phyloP scores from a whole-genome alignment of 2,797 vertebrate species.

The Argya squamiceps region DNA sequence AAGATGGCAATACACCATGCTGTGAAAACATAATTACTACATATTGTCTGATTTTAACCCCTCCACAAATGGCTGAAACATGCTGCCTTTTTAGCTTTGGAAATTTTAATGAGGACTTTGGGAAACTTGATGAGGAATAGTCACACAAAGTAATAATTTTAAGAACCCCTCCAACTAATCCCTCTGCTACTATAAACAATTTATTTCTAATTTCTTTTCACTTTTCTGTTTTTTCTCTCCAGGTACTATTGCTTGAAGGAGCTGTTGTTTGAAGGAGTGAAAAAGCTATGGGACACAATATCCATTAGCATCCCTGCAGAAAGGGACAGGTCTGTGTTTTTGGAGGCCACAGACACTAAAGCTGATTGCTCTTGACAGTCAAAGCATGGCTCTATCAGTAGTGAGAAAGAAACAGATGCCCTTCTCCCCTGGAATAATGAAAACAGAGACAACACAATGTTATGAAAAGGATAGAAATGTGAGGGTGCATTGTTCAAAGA shows the following conservation, averaged over 20 bases:
- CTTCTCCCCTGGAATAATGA: not conserved
- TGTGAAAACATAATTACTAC: not conserved
- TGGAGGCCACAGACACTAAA: not conserved
- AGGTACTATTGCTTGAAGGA: not conserved
- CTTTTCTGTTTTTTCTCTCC: not conserved
- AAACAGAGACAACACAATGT: not conserved
- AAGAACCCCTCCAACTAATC: not conserved
- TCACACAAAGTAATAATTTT: not conserved
- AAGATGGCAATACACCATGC: slow-evolving; percentile 52
- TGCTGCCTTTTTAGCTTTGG: not conserved
- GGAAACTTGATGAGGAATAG: not conserved
- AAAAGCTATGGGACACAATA: not conserved
- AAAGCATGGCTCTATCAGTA: not conserved
- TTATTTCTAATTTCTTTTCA: not conserved
- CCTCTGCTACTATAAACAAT: not conserved
- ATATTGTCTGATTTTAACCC: not conserved
- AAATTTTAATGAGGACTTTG: not conserved
- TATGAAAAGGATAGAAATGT: not conserved
- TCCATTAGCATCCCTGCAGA: not conserved
- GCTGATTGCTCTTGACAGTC: not conserved
- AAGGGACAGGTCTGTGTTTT: not conserved
- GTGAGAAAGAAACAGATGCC: not conserved
- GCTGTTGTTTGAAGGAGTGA: not conserved
- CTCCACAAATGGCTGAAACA: not conserved
- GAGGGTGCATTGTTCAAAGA: not conserved